phyloP scores from a whole-genome alignment of 92 coral and sea anemone genomes.

The Phenganax stokvisi region DNA sequence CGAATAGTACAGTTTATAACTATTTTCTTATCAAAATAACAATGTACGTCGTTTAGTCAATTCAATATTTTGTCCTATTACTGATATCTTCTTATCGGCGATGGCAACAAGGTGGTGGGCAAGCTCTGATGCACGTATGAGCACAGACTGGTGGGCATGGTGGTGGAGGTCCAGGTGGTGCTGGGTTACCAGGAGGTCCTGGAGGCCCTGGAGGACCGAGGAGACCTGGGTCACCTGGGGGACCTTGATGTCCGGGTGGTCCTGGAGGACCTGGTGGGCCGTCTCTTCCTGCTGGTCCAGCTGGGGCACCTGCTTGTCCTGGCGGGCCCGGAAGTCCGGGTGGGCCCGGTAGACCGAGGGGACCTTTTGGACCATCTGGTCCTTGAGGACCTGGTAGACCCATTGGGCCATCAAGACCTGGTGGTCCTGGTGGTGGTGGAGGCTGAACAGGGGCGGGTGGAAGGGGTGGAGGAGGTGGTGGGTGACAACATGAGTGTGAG shows the following conservation, averaged over 20 bases:
- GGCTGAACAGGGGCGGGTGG: constrained; percentile 99
- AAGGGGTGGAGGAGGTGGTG: constrained; percentile 89
- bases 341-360: constrained; percentile 98
- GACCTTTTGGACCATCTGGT: constrained; percentile 99
- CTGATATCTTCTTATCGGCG: constrained; percentile 54
- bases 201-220: constrained; percentile 92
- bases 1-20: not conserved
- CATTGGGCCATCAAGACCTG: constrained; percentile 99
- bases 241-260: constrained; percentile 98
- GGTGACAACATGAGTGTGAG: constrained; percentile 83
- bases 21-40: constrained; percentile 8
- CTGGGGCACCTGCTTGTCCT: constrained; percentile 99
- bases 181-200: constrained; percentile 94
- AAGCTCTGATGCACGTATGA: constrained; percentile 97
- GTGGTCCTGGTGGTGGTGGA: constrained; percentile 99
- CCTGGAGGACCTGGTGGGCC: constrained; percentile 99
- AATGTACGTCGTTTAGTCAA: constrained; percentile 5
- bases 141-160: constrained; percentile 99
- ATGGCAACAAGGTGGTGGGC: constrained; percentile 90
- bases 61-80: not conserved
- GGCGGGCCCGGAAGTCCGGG: constrained; percentile 94
- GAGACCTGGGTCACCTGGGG: constrained; percentile 98
- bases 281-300: constrained; percentile 97
- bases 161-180: constrained; percentile 99
- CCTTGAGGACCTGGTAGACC: constrained; percentile 98